These are phyloP conservation scores for Gila orcuttii DNA, from an alignment of 2,113 vertebrate genomes.

Conservation along the genomic window DNA sequence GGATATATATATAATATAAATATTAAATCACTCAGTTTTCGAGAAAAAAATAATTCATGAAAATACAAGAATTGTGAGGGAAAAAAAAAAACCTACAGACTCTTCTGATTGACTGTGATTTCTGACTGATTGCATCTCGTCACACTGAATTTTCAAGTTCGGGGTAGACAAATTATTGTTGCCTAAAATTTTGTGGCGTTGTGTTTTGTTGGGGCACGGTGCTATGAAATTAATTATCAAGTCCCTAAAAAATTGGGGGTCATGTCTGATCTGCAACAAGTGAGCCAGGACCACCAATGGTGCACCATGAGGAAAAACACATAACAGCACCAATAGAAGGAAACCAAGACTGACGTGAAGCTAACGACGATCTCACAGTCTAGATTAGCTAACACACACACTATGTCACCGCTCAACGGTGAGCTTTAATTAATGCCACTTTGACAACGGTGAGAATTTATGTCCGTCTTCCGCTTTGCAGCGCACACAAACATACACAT, in stretches of 20 bases:
- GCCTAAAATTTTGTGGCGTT: not conserved
- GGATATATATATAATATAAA: not conserved
- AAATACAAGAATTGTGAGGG: not conserved
- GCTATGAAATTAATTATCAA: not conserved
- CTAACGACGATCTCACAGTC: not conserved
- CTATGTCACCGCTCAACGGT: not conserved
- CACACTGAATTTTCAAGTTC: not conserved
- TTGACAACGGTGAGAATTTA: constrained; percentile 22
- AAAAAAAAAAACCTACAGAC: not conserved
- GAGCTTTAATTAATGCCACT: not conserved
- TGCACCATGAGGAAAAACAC: not conserved
- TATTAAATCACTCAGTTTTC: not conserved
- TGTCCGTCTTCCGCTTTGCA: constrained; percentile 34
- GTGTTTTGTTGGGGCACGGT: not conserved
- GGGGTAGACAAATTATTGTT: not conserved
- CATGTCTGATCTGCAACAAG: not conserved
- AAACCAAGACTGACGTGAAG: not conserved
- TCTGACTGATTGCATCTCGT: not conserved
- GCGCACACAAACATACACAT: constrained; percentile 9
- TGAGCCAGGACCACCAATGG: constrained; percentile 21
- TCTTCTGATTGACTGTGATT: not conserved
- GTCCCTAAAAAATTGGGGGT: not conserved
- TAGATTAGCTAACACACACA: not conserved
- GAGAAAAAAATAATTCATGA: not conserved
- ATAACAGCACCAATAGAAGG: not conserved